A percentile compares a stretch with the other conserved stretches of the same genome.
Conservation (phyloP, 2,888 invertebrate genomes). For the Drosophila kokeensis region DNA sequence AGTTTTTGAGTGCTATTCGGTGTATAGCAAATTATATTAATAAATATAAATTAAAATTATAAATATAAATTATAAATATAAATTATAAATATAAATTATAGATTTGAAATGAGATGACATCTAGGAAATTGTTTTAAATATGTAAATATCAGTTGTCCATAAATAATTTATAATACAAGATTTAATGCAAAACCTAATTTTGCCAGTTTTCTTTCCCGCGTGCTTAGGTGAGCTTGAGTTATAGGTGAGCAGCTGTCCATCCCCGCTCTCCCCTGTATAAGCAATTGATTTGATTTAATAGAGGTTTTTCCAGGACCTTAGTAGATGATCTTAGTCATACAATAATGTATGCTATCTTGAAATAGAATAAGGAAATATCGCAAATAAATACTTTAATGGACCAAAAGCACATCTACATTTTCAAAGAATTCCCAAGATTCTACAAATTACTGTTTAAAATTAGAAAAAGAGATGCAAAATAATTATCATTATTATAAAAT, state of each 20-base stretch:
- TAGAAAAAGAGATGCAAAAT: background rate
- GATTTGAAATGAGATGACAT: background rate
- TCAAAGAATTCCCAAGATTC: background rate
- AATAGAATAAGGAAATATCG: background rate
- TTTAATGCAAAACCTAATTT: too few species aligned
- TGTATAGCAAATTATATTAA: background rate
- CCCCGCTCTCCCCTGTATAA: background rate
- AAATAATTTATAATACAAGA: too few species aligned
- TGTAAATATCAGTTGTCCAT: background rate
- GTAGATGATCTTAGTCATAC: background rate
- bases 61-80: background rate
- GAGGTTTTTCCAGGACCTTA: background rate
- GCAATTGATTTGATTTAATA: background rate
- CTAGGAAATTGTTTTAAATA: background rate
- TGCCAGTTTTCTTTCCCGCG: too few species aligned
- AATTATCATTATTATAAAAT: background rate
- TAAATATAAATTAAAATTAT: background rate
- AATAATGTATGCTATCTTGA: background rate
- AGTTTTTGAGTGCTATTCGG: background rate
- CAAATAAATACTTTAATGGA: background rate
- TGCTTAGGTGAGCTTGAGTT: background rate
- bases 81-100: background rate
- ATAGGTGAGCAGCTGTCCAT: background rate
- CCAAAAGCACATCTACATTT: background rate
- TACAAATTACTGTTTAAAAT: background rate